A percentile compares a stretch with the other conserved stretches of the same genome.
These are phyloP conservation scores for Sympetrum striolatum DNA, from an alignment of 2,888 invertebrate genomes.

Conservation along the genomic window DNA sequence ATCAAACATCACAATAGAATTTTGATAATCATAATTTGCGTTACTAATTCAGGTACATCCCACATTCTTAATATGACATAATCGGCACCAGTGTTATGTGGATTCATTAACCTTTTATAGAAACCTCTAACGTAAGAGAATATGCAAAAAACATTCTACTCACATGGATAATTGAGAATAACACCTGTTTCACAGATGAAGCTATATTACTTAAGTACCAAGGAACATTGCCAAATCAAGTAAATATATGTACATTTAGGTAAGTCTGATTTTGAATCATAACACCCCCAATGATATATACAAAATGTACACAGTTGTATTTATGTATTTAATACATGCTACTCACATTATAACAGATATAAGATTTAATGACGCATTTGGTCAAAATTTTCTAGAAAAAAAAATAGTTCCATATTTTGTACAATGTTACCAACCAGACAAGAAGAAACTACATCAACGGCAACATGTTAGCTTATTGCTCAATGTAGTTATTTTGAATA, in stretches of 20 bases:
- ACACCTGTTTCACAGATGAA: neutral
- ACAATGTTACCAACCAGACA: constrained; percentile 42
- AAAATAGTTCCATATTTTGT: constrained; percentile 39
- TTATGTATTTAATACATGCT: constrained; percentile 37
- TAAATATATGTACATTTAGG: constrained; percentile 38
- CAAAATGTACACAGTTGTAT: constrained; percentile 40
- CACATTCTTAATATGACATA: neutral
- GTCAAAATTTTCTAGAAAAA: constrained; percentile 41
- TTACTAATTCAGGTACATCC: constrained; percentile 37
- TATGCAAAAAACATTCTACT: constrained; percentile 30
- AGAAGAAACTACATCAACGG: constrained; percentile 42
- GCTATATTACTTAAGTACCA: constrained; percentile 3
- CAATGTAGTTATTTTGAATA: constrained; percentile 40
- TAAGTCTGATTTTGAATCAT: constrained; percentile 38
- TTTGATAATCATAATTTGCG: constrained; percentile 1
- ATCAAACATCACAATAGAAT: neutral
- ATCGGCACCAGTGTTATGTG: constrained; percentile 2
- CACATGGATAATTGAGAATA: constrained; percentile 30
- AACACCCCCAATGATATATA: constrained; percentile 43
- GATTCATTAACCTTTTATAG: neutral
- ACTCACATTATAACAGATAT: constrained; percentile 42
- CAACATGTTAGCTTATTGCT: constrained; percentile 40
- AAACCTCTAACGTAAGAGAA: constrained; percentile 17
- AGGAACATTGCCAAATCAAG: constrained; percentile 39
- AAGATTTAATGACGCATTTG: constrained; percentile 35